These are phyloP conservation scores for Lasioglossum albipes DNA, from an alignment of 1,140 invertebrate genomes.

Conservation along the genomic window DNA sequence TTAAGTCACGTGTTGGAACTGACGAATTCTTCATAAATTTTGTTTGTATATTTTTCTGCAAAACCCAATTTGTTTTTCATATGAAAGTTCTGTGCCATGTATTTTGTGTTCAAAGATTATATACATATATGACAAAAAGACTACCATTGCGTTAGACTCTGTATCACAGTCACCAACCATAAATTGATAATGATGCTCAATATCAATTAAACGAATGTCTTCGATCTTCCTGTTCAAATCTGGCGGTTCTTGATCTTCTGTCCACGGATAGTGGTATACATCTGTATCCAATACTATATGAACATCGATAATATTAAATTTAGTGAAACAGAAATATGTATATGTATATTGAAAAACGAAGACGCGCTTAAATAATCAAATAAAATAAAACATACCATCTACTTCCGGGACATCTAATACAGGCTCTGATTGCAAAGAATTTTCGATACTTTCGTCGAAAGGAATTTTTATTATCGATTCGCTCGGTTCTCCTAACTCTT, in stretches of 20 bases:
- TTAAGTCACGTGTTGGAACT: slow-evolving; percentile 46
- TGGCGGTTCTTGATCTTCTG: slow-evolving; percentile 82
- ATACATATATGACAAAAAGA: not conserved
- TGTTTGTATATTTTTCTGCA: slow-evolving; percentile 20
- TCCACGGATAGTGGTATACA: slow-evolving; percentile 78
- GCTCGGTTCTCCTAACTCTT: slow-evolving; percentile 20
- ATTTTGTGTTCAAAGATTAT: not conserved
- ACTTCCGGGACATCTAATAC: slow-evolving; percentile 52
- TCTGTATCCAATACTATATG: slow-evolving; percentile 61
- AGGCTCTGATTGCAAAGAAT: slow-evolving; percentile 2
- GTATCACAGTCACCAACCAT: slow-evolving; percentile 62
- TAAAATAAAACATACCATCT: slow-evolving; percentile 55
- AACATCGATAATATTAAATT: slow-evolving; percentile 25
- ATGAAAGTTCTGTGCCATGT: not conserved
- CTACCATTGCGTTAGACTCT: slow-evolving; percentile 15
- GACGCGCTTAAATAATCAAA: too few relatives aligned
- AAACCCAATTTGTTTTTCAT: not conserved
- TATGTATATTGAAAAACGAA: too few relatives aligned
- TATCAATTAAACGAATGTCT: slow-evolving; percentile 83
- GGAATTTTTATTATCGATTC: slow-evolving; percentile 47
- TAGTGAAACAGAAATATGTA: slow-evolving; percentile 8
- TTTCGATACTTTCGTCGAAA: slow-evolving; percentile 48
- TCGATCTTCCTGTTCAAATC: slow-evolving; percentile 84
- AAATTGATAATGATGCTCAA: slow-evolving; percentile 85
- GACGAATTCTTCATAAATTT: slow-evolving; percentile 30